Base-by-base conservation (phyloP, 2,113 vertebrate genomes). In the Cathartes aura region DNA sequence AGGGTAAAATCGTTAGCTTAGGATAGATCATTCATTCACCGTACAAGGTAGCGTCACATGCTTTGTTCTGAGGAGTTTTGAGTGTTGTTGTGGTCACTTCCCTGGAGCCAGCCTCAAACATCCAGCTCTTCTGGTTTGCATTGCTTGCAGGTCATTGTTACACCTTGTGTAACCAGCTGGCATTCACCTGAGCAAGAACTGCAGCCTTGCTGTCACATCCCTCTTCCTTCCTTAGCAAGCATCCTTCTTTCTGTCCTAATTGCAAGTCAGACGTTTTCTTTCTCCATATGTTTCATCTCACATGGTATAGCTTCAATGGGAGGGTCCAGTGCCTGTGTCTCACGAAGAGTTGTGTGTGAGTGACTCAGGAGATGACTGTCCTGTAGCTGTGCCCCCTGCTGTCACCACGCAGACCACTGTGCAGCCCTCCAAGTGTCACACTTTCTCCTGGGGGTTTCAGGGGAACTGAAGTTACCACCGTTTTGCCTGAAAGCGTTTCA, bases 271-370 rank as follows among this genome's bases (percentile, higher is more conserved):
- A 8, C 6, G 2, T 67, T 74, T 91, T 75, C 13, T 66, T 87
- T 58, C 22, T 82, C 29, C 3, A 0, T 62, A 5, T 36, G 6
- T 80, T 73, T 82, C 5, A 4, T 64, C 40, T 38, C 18, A 10
- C 13, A 2, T 42, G 34, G 6, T 22, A 2, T 22, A n/a, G 2
- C 32, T 90, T 72, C 56, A 52, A 1, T 43, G 13, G 40, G 30
- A 71, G 23, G 14, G 9, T 55, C 32, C 5, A 16, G 36, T 55
- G 38, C 26, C 18, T 26, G 13, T 82, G 58, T 85, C 17, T 55
- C 7, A 4, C 0, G 0, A 67, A 52, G 70, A 48, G 20, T 14
- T 87, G 21, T 12, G 13, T 6, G 8, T 12, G 52, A 45, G 36
- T 56, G 32, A 8, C 20, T 15, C 78, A 43, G 21, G 53, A 67